Percentiles rank a stretch among this genome's conserved stretches.
Evolutionary conservation across 1,140 invertebrate genomes (phyloP).

Genomic region (Drusus annulatus): DNA sequence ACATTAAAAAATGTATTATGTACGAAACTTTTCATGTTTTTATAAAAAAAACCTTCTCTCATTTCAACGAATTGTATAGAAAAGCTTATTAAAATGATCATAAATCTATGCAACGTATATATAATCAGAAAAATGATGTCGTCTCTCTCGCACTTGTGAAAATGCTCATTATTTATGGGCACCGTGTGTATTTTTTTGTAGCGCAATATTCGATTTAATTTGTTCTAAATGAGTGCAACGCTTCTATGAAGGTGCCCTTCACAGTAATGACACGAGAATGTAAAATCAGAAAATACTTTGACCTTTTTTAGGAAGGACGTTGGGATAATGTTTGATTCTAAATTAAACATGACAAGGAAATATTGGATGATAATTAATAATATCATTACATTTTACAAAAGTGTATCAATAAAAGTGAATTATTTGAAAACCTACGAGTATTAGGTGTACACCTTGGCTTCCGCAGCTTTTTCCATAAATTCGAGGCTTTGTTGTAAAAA

Average conservation of each 20-base stretch:
- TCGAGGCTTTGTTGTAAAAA: too few relatives aligned
- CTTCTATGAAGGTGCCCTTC: constrained; percentile 38
- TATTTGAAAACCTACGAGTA: too few relatives aligned
- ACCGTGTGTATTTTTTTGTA: constrained; percentile 22
- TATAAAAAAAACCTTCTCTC: neutral
- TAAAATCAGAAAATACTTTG: constrained; percentile 4
- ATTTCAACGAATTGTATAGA: neutral
- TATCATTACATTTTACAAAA: too few relatives aligned
- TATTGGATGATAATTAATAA: neutral
- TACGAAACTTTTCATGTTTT: too few relatives aligned
- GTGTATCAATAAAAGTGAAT: too few relatives aligned
- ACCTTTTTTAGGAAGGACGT: constrained; percentile 6
- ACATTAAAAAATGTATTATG: too few relatives aligned
- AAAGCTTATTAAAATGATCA: constrained; percentile 27
- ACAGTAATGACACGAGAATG: constrained; percentile 3
- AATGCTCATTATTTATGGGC: constrained; percentile 26
- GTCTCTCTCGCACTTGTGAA: constrained; percentile 30
- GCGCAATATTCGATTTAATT: constrained; percentile 40
- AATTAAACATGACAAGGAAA: neutral
- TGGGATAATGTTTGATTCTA: neutral
- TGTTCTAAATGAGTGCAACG: constrained; percentile 31
- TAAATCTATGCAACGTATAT: constrained; percentile 37
- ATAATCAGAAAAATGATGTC: constrained; percentile 33
- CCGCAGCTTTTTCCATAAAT: too few relatives aligned
- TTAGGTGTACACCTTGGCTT: too few relatives aligned